A percentile compares a stretch with the other conserved stretches of the same genome.
Evolutionary conservation across 1,140 invertebrate species (phyloP).

Genomic region (Drosophila suzukii): DNA sequence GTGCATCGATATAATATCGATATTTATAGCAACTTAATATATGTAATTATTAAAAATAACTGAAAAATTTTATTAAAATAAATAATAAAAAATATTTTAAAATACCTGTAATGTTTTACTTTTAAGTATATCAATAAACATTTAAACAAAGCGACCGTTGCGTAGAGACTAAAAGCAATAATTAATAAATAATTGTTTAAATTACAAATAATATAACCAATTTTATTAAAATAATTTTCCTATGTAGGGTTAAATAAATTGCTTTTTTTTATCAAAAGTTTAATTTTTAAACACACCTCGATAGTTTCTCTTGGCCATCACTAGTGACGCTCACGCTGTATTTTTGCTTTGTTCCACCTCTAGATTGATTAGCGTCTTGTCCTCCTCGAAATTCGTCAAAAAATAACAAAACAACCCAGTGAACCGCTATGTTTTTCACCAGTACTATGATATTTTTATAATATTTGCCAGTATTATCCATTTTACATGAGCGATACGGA

Average conservation of each 20-base stretch:
- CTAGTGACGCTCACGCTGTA: neutral
- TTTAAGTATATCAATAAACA: no score
- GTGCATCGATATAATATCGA: neutral
- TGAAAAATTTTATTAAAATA: no score
- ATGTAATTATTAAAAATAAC: no score
- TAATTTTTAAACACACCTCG: neutral
- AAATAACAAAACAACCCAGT: neutral
- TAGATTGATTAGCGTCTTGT: constrained; percentile 21
- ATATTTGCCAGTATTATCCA: neutral
- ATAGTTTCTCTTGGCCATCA: neutral
- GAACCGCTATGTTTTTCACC: neutral
- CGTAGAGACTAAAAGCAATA: no score
- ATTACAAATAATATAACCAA: no score
- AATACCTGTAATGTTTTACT: no score
- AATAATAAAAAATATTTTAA: no score
- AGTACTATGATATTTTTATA: neutral
- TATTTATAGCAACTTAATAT: constrained; percentile 13
- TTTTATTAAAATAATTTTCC: no score
- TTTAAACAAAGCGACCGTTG: no score
- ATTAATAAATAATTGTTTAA: no score
- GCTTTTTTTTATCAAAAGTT: no score
- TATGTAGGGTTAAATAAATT: no score
- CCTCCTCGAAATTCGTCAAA: neutral
- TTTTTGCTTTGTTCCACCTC: neutral
- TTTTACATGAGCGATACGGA: constrained; percentile 6